phyloP scores from a whole-genome alignment of 2,888 invertebrate genomes.

The Panorpa germanica region DNA sequence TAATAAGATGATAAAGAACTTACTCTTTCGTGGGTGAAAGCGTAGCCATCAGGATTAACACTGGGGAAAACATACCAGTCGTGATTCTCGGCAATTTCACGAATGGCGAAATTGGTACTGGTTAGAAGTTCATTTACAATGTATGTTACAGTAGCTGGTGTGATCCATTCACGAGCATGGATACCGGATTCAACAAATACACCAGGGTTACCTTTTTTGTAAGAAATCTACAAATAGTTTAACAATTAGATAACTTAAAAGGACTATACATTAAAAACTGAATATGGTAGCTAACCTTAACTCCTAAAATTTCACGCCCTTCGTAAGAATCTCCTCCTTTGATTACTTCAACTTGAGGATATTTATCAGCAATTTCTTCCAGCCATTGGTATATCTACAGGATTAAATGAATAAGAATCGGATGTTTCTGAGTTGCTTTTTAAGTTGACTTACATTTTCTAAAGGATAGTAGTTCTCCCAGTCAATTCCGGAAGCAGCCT shows the following conservation, averaged over 20 bases:
- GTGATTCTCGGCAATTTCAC: slow-evolving; percentile 29
- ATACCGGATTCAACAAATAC: slow-evolving; percentile 44
- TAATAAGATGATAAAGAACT: slow-evolving; percentile 16
- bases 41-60: slow-evolving; percentile 60
- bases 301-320: slow-evolving; percentile 35
- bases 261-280: too few relatives aligned
- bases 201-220: slow-evolving; percentile 27
- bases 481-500: slow-evolving; percentile 17
- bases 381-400: slow-evolving; percentile 39
- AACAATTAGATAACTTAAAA: background rate
- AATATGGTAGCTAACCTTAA: slow-evolving; percentile 30
- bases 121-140: slow-evolving; percentile 38
- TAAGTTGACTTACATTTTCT: too few relatives aligned
- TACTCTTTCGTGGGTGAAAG: slow-evolving; percentile 39
- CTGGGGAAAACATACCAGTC: slow-evolving; percentile 62
- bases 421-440: slow-evolving; percentile 19
- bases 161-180: slow-evolving; percentile 60
- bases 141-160: slow-evolving; percentile 41
- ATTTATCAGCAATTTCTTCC: slow-evolving; percentile 23
- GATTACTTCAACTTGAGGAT: slow-evolving; percentile 29
- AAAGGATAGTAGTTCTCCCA: slow-evolving; percentile 20
- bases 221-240: slow-evolving; percentile 19
- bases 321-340: slow-evolving; percentile 34
- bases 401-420: slow-evolving; percentile 22
- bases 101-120: slow-evolving; percentile 28